Evolutionary conservation across 2,888 invertebrate genomes (phyloP).

Genomic region (Drosophila prolongata): DNA sequence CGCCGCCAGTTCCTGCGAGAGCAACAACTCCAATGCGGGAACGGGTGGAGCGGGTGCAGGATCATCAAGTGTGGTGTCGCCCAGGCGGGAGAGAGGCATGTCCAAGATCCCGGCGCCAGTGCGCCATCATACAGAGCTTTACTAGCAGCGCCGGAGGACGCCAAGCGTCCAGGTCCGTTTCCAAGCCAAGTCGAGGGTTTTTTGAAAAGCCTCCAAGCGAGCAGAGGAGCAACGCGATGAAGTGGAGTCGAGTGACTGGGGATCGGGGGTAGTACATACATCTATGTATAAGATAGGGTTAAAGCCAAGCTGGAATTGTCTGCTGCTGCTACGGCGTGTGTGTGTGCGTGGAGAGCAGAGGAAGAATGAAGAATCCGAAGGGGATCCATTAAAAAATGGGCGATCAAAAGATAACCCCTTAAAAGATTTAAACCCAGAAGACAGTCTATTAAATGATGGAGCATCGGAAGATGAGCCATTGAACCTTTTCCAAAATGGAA

Average conservation of each 20-base stretch:
- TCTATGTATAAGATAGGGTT: constrained; percentile 36
- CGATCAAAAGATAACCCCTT: not conserved
- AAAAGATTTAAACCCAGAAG: not conserved
- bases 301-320: constrained; percentile 65
- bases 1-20: constrained; percentile 83
- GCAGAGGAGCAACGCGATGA: constrained; percentile 32
- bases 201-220: constrained; percentile 46
- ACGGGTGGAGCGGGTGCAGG: not conserved
- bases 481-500: not conserved
- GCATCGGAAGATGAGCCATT: not conserved
- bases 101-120: constrained; percentile 84
- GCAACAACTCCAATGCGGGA: constrained; percentile 73
- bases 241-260: constrained; percentile 5
- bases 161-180: constrained; percentile 55
- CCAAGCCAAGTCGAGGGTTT: constrained; percentile 53
- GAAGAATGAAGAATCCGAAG: not conserved
- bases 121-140: constrained; percentile 83
- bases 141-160: constrained; percentile 77
- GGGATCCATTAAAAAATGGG: no score
- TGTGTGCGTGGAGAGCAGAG: constrained; percentile 20
- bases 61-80: constrained; percentile 70
- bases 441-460: not conserved
- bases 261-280: constrained; percentile 26
- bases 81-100: constrained; percentile 82
- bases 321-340: constrained; percentile 35